Percentiles rank a stretch among this genome's conserved stretches.
Conservation (phyloP, 1,140 invertebrate species). For the Teleopsis dalmanni region DNA sequence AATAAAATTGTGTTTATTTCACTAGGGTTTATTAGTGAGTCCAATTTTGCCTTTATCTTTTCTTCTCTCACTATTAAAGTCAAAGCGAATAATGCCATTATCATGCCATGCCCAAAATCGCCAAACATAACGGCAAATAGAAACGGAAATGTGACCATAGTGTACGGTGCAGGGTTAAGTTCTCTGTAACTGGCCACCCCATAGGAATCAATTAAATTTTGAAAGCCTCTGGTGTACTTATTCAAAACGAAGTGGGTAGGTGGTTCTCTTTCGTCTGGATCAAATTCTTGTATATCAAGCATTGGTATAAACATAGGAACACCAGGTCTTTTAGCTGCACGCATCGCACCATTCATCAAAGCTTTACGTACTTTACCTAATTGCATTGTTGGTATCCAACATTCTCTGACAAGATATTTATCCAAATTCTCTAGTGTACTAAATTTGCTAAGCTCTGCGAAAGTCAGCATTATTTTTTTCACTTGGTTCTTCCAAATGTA, state of each 20-base stretch:
- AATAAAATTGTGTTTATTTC: conserved; percentile 96
- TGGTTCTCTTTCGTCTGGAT: conserved; percentile 40
- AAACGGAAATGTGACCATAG: conserved; percentile 69
- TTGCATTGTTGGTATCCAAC: conserved; percentile 83
- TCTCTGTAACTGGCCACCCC: conserved; percentile 68
- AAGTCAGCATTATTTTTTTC: conserved; percentile 82
- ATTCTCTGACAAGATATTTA: conserved; percentile 88
- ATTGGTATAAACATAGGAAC: conserved; percentile 60
- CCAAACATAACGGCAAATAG: conserved; percentile 72
- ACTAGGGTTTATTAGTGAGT: conserved; percentile 69
- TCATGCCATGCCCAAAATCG: conserved; percentile 61
- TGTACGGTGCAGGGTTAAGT: conserved; percentile 66
- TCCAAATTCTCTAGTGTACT: conserved; percentile 79
- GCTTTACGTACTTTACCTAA: conserved; percentile 75
- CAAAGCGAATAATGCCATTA: conserved; percentile 55
- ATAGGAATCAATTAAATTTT: conserved; percentile 77
- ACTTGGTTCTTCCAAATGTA: conserved; percentile 88
- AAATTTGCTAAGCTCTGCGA: conserved; percentile 82
- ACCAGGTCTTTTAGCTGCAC: conserved; percentile 43
- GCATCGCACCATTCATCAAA: conserved; percentile 77
- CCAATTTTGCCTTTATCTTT: conserved; percentile 52
- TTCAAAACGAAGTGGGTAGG: conserved; percentile 75
- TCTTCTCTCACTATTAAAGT: conserved; percentile 66
- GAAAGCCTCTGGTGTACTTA: conserved; percentile 75
- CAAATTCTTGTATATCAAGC: conserved; percentile 64